Evolutionary conservation across 2,888 invertebrate species (phyloP).

Genomic region (Drymonia ruficornis): DNA sequence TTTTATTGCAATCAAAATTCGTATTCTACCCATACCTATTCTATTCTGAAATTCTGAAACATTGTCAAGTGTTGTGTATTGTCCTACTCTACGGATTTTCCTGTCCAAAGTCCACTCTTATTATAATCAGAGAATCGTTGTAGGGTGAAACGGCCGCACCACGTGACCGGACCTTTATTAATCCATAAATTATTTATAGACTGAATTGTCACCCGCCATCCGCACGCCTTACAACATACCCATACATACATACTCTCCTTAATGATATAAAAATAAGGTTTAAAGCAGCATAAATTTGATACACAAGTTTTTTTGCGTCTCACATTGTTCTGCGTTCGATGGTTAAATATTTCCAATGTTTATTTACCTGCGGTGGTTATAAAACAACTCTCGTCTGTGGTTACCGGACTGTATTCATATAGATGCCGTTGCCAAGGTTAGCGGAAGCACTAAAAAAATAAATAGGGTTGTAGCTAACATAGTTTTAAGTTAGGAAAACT

Average conservation of each 20-base stretch:
- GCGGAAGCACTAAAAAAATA: background rate
- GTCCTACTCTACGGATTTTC: conserved; percentile 27
- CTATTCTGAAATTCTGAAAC: conserved; percentile 5
- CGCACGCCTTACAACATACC: conserved; percentile 33
- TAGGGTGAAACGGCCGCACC: conserved; percentile 46
- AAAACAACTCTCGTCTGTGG: conserved; percentile 23
- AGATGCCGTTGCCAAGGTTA: background rate
- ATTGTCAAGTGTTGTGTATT: conserved; percentile 14
- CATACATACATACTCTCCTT: conserved; percentile 14
- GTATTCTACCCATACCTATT: too few species aligned
- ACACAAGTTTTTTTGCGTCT: conserved; percentile 13
- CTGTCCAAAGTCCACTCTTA: conserved; percentile 36
- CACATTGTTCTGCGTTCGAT: conserved; percentile 27
- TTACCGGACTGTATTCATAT: conserved; percentile 39
- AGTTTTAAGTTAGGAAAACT: too few species aligned
- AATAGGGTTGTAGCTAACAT: conserved; percentile 1
- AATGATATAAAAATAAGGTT: conserved; percentile 12
- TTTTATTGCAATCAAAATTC: too few species aligned
- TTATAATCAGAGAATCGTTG: conserved; percentile 47
- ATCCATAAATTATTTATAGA: conserved; percentile 56
- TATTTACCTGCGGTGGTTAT: conserved; percentile 36
- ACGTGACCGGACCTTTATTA: conserved; percentile 54
- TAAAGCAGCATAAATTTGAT: conserved; percentile 10
- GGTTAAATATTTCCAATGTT: conserved; percentile 39
- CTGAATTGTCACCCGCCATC: conserved; percentile 47